Evolutionary conservation across 1,140 invertebrate species (phyloP), one percentile per base, ranked within the genome.

Genomic region (Drosophila trapezifrons): DNA sequence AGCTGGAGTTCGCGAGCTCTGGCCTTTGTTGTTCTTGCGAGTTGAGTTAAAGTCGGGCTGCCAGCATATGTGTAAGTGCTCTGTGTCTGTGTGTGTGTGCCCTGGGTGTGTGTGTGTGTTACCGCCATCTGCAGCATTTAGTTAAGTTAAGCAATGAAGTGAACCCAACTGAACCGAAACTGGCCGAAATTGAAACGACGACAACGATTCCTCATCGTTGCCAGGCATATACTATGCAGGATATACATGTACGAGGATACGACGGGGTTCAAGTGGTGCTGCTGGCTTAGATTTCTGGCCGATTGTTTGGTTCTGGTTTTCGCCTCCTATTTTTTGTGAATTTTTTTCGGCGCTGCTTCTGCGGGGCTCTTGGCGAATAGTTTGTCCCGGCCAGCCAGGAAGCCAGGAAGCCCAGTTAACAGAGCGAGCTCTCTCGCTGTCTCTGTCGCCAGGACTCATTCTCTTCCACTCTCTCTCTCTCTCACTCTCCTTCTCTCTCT

Each of bases 101-200:
- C 46, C 18, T 47, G 35, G 38, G 76, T 58, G 42, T 38, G 47
- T 52, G 49, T 66, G 59, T 59, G 76, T 76, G 69, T 46, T 55
- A 43, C 66, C 66, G 59, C 78, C 78, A 87, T 80, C 82, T 75
- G 86, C 65, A 78, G 78, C 90, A 83, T 90, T 90, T 90, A 90
- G 80, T 91, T 79, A 91, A 91, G 90, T 91, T 91, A 87, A 76
- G 82, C 78, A 78, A 84, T 77, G 82, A 84, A 90, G 81, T 90
- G 85, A 89, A 89, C 85, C 77, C 81, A 83, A 74, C 83, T 86
- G 83, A 86, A 86, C 83, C 84, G 84, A 86, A 83, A 86, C 76
- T 79, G 70, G 70, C 66, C 83, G 79, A 86, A 87, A 76, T 87
- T 86, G 75, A 82, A 78, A 78, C 74, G 64, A 79, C 75, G 75